Conservation (phyloP, 1,140 invertebrate species). For the Himalopsyche phryganea region DNA sequence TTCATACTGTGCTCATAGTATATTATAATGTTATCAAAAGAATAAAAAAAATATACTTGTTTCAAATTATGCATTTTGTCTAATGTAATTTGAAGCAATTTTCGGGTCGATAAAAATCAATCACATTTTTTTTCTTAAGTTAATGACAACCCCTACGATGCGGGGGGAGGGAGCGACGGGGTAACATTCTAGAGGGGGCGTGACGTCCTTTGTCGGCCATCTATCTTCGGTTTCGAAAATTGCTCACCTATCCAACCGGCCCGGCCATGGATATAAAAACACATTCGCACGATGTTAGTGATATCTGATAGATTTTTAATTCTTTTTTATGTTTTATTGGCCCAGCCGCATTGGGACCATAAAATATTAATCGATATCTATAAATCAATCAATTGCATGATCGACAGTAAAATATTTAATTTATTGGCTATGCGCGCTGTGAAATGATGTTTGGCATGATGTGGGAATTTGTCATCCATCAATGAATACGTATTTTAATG, state of each 20-base stretch:
- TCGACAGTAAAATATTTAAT: too few species aligned
- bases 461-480: too few species aligned
- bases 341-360: neutral
- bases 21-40: neutral
- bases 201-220: constrained; percentile 34
- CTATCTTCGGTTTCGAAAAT: constrained; percentile 33
- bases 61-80: constrained; percentile 6
- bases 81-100: constrained; percentile 23
- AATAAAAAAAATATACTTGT: neutral
- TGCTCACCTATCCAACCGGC: constrained; percentile 18
- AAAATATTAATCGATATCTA: neutral
- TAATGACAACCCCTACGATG: constrained; percentile 29
- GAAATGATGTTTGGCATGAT: too few species aligned
- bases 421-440: too few species aligned
- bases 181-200: constrained; percentile 13
- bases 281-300: neutral
- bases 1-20: too few species aligned
- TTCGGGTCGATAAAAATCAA: constrained; percentile 30
- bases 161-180: constrained; percentile 5
- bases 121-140: constrained; percentile 33
- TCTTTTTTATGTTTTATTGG: neutral
- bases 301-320: neutral
- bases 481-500: too few species aligned
- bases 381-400: constrained; percentile 2
- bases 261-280: constrained; percentile 18